Conservation (phyloP, 2,888 invertebrate genomes). For the Iselma pallidipennis region DNA sequence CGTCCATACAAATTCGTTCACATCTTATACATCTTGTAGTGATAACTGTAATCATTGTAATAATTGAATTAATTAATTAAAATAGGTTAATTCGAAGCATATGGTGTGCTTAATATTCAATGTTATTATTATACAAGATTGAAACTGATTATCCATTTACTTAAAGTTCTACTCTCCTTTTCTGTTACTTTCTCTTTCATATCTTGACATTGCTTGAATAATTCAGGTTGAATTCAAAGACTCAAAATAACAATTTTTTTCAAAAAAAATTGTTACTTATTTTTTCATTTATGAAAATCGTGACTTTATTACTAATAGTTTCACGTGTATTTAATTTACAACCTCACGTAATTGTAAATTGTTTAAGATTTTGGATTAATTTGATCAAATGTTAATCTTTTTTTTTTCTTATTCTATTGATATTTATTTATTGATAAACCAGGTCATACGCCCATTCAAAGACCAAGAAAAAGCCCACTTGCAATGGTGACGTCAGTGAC, state of each 20-base stretch:
- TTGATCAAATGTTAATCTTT: too few relatives aligned
- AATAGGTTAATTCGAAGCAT: constrained; percentile 9
- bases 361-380: too few relatives aligned
- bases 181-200: not conserved
- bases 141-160: constrained; percentile 4
- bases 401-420: not conserved
- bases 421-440: not conserved
- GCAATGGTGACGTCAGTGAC: constrained; percentile 35
- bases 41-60: not conserved
- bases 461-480: constrained; percentile 32
- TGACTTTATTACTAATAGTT: not conserved
- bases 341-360: not conserved
- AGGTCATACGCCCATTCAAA: not conserved
- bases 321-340: not conserved
- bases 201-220: too few relatives aligned
- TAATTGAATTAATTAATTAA: constrained; percentile 8
- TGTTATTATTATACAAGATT: constrained; percentile 3
- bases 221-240: not conserved
- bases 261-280: not conserved
- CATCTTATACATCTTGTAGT: not conserved
- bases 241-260: not conserved
- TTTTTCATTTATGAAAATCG: too few relatives aligned
- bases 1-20: not conserved
- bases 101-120: constrained; percentile 9
- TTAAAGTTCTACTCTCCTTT: not conserved